Evolutionary conservation across 2,113 vertebrate genomes (phyloP).

Genomic region (Egretta garzetta): DNA sequence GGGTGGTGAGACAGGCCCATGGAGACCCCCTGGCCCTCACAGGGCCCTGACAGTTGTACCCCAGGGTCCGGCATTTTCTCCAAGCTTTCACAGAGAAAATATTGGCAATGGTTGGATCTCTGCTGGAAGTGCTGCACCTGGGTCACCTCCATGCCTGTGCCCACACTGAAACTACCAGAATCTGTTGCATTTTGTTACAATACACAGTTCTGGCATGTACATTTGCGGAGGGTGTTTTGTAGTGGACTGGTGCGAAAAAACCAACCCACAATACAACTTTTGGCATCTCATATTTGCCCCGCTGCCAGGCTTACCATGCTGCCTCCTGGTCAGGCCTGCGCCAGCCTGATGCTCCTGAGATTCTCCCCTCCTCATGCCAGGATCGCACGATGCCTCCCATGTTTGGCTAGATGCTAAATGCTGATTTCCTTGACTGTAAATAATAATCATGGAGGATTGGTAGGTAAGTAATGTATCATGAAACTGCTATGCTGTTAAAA

Average conservation of each 20-base stretch:
- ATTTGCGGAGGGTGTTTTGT: neutral
- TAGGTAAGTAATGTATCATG: neutral
- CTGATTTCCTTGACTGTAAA: neutral
- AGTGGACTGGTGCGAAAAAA: neutral
- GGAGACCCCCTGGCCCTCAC: neutral
- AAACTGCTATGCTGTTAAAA: neutral
- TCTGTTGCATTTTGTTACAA: neutral
- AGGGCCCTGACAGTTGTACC: neutral
- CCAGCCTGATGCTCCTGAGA: neutral
- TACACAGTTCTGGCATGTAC: neutral
- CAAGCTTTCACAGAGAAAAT: neutral
- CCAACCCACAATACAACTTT: neutral
- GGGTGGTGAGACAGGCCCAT: accelerated
- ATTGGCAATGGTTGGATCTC: neutral
- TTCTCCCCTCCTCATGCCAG: neutral
- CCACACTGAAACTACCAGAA: neutral
- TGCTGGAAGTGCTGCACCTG: neutral
- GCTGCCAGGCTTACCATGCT: neutral
- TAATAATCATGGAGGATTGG: neutral
- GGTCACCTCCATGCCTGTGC: neutral
- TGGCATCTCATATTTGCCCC: neutral
- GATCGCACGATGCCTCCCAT: accelerated
- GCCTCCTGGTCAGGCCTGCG: neutral
- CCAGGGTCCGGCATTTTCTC: neutral
- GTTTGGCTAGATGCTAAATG: neutral